Evolutionary conservation across 2,113 vertebrate genomes (phyloP), one percentile per base, ranked within the genome.

Genomic region (Cnemophilus loriae): DNA sequence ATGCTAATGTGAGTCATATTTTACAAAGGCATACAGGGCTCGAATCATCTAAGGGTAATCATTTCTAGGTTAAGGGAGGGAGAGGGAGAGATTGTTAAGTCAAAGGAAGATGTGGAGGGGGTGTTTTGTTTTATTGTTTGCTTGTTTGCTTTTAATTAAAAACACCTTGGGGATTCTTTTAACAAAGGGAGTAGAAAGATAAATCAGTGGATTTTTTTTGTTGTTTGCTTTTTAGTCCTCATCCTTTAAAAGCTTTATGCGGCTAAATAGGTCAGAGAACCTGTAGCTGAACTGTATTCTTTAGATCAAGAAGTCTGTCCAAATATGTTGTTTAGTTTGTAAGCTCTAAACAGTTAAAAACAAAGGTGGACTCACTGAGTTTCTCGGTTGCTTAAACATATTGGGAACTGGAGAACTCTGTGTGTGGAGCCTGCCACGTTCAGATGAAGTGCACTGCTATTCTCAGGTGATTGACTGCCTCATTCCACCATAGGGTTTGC

Each of bases 101-200:
- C 73, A 96, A 96, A 96, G 92, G 94, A 95, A 96, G 91, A 84
- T 92, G 63, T 86, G 76, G 86, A 94, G 94, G 93, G 91, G 95
- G 68, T 95, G 95, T 93, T 96, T 80, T 86, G 59, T 95, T 97
- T 95, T 92, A 96, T 97, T 96, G 91, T 95, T 96, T 96, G 83
- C 92, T 97, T 93, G 94, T 95, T 95, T 96, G 76, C 59, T 89
- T 84, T 95, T 90, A 83, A 83, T 94, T 93, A 88, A 89, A 95
- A 94, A 53, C 68, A 96, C 83, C 76, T 89, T 95, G 86, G 52
- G 84, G 91, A 92, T 91, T 82, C 81, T 93, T 97, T 68, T 87
- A 93, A 90, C 96, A 93, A 84, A 90, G 92, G 56, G 91, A 64
- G 39, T 30, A 89, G 69, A 95, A 93, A 75, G 90, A 93, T 89